Conservation (phyloP, 2,888 invertebrate species). For the Doris montereyensis region DNA sequence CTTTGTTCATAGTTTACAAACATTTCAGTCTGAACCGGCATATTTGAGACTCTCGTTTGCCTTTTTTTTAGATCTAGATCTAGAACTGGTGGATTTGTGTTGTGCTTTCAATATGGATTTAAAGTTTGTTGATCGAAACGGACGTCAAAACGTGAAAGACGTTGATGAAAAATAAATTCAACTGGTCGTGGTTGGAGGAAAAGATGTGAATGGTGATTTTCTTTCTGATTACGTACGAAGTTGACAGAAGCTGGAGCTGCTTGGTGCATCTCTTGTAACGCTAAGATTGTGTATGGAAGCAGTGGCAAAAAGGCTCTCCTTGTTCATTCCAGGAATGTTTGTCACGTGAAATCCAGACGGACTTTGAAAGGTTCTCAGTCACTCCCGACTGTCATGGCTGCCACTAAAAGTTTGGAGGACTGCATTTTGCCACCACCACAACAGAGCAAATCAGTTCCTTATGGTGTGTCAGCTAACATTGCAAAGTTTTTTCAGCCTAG, state of each 20-base stretch:
- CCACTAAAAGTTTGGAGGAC: too few relatives aligned
- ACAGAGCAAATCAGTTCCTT: too few relatives aligned
- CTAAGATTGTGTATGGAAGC: slow-evolving; percentile 12
- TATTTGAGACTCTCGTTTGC: too few relatives aligned
- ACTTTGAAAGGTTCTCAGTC: slow-evolving; percentile 24
- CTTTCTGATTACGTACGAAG: not conserved
- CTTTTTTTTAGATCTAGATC: too few relatives aligned
- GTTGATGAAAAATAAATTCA: slow-evolving; percentile 11
- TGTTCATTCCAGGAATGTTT: slow-evolving; percentile 18
- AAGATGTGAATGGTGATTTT: not conserved
- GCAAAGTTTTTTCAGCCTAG: too few relatives aligned
- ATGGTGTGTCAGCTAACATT: too few relatives aligned
- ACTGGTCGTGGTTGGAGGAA: slow-evolving; percentile 7
- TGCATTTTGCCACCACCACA: too few relatives aligned
- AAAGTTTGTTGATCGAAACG: not conserved
- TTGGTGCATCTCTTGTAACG: not conserved
- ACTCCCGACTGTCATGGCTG: not conserved
- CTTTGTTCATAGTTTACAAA: too few relatives aligned
- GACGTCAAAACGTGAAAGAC: slow-evolving; percentile 5
- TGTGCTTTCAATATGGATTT: not conserved
- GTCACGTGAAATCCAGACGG: slow-evolving; percentile 10
- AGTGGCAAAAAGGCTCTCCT: slow-evolving; percentile 20
- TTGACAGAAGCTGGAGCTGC: not conserved
- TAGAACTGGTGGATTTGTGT: too few relatives aligned
- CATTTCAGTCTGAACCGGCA: too few relatives aligned